These are phyloP conservation scores for Haliclona indistincta DNA, from an alignment of 37 sponge, comb jelly and placozoan genomes.

Conservation along the genomic window DNA sequence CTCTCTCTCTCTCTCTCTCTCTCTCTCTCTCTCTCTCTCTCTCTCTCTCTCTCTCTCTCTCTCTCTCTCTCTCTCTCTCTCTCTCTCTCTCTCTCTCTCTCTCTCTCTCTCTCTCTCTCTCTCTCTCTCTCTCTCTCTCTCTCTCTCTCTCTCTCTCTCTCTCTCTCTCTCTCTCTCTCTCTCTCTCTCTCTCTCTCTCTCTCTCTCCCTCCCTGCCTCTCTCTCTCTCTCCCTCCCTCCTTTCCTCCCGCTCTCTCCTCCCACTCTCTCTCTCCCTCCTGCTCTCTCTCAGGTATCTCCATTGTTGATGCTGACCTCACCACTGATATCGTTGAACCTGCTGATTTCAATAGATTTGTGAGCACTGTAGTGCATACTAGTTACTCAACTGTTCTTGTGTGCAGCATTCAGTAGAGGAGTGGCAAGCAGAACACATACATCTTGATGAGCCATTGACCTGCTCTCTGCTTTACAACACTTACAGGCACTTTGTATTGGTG, in stretches of 20 bases:
- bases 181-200: neutral
- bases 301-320: conserved; percentile 70
- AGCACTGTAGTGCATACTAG: conserved; percentile 23
- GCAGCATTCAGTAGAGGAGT: conserved; percentile 65
- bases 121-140: too few species aligned
- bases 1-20: too few species aligned
- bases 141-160: neutral
- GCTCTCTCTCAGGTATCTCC: conserved; percentile 39
- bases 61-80: too few species aligned
- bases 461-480: conserved; percentile 5
- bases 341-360: conserved; percentile 60
- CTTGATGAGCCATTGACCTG: conserved; percentile 52
- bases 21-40: too few species aligned
- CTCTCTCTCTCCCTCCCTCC: too few species aligned
- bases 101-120: too few species aligned
- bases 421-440: conserved; percentile 51
- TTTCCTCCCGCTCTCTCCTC: too few species aligned
- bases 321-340: conserved; percentile 73
- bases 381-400: neutral
- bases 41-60: too few species aligned
- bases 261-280: too few species aligned
- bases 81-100: too few species aligned
- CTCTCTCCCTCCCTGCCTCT: too few species aligned
- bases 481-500: conserved; percentile 81
- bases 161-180: neutral